phyloP scores from a whole-genome alignment of 2,888 invertebrate species.

The Tiphia femorata region DNA sequence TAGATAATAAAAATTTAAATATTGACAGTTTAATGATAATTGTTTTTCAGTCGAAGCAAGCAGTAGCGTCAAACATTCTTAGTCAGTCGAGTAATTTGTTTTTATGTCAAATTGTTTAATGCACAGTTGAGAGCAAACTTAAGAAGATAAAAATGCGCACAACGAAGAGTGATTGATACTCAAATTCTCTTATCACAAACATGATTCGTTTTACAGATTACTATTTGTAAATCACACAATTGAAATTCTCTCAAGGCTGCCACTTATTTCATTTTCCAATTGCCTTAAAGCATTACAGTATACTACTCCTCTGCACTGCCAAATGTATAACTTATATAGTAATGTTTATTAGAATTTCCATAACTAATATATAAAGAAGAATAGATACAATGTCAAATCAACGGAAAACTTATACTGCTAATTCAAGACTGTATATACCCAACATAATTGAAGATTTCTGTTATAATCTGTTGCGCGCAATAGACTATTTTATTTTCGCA shows the following conservation, averaged over 20 bases:
- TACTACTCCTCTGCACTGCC: constrained; percentile 28
- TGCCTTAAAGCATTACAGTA: constrained; percentile 13
- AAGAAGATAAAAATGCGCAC: too few species aligned
- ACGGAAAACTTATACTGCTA: constrained; percentile 1
- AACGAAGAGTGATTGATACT: constrained; percentile 34
- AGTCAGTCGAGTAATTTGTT: too few species aligned
- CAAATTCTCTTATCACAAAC: too few species aligned
- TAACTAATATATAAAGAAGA: constrained; percentile 7
- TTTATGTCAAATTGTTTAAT: too few species aligned
- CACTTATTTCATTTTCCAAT: constrained; percentile 25
- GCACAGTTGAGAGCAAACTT: too few species aligned
- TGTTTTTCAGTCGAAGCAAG: too few species aligned
- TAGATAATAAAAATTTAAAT: too few species aligned
- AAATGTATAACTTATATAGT: constrained; percentile 15
- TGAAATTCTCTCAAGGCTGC: too few species aligned
- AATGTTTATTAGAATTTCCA: constrained; percentile 9
- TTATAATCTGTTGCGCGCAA: background rate
- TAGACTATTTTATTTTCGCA: background rate
- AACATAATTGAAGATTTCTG: constrained; percentile 4
- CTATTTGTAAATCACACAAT: too few species aligned
- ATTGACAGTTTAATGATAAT: too few species aligned
- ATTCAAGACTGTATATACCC: constrained; percentile 31
- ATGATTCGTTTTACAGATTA: too few species aligned
- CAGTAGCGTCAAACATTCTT: too few species aligned
- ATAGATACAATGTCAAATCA: background rate